phyloP scores from a whole-genome alignment of 2,797 vertebrate genomes.

The Chiloscyllium punctatum region DNA sequence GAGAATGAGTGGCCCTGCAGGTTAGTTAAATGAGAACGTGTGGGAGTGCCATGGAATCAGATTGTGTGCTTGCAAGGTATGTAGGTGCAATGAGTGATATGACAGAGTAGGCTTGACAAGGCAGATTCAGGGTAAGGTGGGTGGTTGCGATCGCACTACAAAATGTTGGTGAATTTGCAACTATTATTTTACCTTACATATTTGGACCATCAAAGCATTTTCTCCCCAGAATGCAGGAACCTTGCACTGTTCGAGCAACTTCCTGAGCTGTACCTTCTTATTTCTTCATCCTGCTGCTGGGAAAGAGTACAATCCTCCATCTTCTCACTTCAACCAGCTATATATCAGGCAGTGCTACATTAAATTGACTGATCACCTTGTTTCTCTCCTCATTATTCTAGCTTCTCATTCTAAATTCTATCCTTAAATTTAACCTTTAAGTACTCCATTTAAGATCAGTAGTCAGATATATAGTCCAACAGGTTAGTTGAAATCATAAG shows the following conservation, averaged over 20 bases:
- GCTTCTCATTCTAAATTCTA: neutral
- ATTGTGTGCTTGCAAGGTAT: neutral
- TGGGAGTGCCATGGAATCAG: neutral
- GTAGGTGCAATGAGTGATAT: neutral
- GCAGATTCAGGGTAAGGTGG: neutral
- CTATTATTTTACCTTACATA: neutral
- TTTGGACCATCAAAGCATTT: neutral
- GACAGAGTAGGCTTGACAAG: neutral
- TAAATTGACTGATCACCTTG: neutral
- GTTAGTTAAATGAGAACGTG: too few relatives aligned
- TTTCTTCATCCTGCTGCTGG: neutral
- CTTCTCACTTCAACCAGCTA: neutral
- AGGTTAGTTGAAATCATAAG: too few relatives aligned
- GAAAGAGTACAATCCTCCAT: neutral
- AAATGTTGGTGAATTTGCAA: neutral
- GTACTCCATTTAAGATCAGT: neutral
- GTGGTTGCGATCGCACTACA: neutral
- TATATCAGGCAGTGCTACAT: neutral
- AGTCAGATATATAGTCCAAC: too few relatives aligned
- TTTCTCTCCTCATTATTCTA: neutral
- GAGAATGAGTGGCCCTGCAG: neutral
- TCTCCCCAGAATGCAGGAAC: neutral
- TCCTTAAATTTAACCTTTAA: neutral
- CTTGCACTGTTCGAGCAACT: neutral
- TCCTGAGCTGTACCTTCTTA: neutral